Evolutionary conservation across 2,888 invertebrate genomes (phyloP).

Genomic region (Odontomyia ornata): DNA sequence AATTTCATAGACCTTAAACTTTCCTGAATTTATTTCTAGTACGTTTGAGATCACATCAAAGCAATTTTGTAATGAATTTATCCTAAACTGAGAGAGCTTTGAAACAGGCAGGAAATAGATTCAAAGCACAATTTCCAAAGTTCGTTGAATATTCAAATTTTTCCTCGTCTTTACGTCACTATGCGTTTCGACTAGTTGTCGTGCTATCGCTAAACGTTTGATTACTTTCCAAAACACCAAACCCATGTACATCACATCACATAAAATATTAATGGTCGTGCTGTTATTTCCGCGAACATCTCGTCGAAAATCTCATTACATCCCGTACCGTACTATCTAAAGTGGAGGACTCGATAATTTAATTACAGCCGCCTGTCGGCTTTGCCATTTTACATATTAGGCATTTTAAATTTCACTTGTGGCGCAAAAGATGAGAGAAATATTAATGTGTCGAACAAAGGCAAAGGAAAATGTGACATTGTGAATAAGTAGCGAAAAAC

Average conservation of each 20-base stretch:
- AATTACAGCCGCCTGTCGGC: conserved; percentile 11
- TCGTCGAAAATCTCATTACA: not conserved
- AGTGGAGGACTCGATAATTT: conserved; percentile 21
- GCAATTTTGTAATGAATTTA: too few relatives aligned
- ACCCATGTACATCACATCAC: not conserved
- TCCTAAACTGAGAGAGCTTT: too few relatives aligned
- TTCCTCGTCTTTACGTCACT: not conserved
- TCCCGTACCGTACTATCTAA: not conserved
- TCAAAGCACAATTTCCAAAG: not conserved
- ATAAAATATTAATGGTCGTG: not conserved
- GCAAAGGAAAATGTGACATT: not conserved
- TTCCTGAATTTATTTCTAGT: too few relatives aligned
- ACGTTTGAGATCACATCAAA: too few relatives aligned
- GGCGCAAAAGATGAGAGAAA: too few relatives aligned
- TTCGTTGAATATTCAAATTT: conserved; percentile 11
- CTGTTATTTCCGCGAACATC: not conserved
- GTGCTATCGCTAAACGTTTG: not conserved
- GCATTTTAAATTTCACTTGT: conserved; percentile 15
- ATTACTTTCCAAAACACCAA: not conserved
- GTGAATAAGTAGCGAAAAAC: not conserved
- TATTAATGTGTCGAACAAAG: too few relatives aligned
- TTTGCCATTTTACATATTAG: conserved; percentile 28
- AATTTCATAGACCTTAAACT: too few relatives aligned
- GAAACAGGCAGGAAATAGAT: too few relatives aligned
- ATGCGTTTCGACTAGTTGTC: not conserved